phyloP scores from a whole-genome alignment of 2,797 vertebrate genomes.

The Setipinna tenuifilis region DNA sequence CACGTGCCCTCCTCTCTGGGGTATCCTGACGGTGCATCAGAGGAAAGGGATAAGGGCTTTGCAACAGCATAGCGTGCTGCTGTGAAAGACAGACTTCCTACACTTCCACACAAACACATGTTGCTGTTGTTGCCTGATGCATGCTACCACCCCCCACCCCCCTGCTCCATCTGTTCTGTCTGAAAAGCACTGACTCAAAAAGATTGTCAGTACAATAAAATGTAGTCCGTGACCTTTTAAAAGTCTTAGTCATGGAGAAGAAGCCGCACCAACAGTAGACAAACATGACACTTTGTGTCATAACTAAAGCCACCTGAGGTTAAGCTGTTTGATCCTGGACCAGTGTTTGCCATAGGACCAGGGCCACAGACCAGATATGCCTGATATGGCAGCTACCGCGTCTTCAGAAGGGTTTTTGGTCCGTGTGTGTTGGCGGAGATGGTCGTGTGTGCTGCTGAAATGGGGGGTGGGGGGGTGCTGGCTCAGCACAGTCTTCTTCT shows the following conservation, averaged over 20 bases:
- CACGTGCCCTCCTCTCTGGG: background rate
- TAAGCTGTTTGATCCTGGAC: too few species aligned
- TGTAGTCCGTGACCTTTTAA: background rate
- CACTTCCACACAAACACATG: background rate
- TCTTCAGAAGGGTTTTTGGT: too few species aligned
- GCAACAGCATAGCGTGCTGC: background rate
- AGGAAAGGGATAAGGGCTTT: background rate
- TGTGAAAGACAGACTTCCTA: background rate
- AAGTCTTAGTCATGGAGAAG: background rate
- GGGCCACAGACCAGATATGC: too few species aligned
- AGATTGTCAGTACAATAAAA: background rate
- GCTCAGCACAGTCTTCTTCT: too few species aligned
- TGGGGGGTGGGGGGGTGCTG: too few species aligned
- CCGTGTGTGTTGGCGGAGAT: too few species aligned
- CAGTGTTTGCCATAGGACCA: too few species aligned
- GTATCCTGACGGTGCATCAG: background rate
- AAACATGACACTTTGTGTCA: background rate
- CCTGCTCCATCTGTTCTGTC: background rate
- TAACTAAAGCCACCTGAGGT: too few species aligned
- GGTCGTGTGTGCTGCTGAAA: background rate
- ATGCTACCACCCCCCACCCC: background rate
- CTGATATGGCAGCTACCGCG: too few species aligned
- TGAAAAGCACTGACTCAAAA: background rate
- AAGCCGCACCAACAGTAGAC: background rate
- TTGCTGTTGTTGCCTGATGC: background rate